These are phyloP conservation scores for Taeniopygia guttata DNA, from an alignment of 2,797 vertebrate genomes.

Conservation along the genomic window DNA sequence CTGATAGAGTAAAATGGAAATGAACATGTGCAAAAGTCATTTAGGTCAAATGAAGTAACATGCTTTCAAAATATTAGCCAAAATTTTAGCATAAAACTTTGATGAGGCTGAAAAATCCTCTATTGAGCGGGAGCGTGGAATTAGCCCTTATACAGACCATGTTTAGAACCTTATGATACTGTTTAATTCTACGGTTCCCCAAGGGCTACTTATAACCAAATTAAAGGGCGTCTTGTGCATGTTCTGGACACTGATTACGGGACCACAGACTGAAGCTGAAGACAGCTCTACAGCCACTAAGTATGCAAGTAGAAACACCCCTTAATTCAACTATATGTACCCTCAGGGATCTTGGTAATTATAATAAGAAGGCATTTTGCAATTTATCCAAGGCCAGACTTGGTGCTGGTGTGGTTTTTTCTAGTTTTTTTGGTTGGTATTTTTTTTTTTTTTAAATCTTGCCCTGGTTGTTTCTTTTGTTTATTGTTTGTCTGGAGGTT, in stretches of 20 bases:
- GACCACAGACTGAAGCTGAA: conserved; percentile 60
- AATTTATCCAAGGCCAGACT: conserved; percentile 22
- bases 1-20: conserved; percentile 62
- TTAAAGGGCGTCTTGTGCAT: conserved; percentile 55
- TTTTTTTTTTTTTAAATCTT: too few species aligned
- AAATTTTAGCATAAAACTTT: conserved; percentile 67
- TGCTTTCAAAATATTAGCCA: conserved; percentile 67
- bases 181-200: conserved; percentile 58
- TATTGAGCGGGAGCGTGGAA: not conserved
- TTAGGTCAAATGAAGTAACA: conserved; percentile 66
- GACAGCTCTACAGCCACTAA: conserved; percentile 54
- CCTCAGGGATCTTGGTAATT: conserved; percentile 40
- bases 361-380: conserved; percentile 30
- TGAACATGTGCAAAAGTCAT: conserved; percentile 65
- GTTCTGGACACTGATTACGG: conserved; percentile 57
- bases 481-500: not conserved
- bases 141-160: conserved; percentile 28
- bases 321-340: conserved; percentile 59
- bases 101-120: conserved; percentile 59
- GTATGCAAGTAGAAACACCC: conserved; percentile 56
- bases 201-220: conserved; percentile 57
- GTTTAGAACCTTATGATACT: conserved; percentile 63
- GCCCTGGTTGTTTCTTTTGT: not conserved
- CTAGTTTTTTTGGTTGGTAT: too few species aligned
- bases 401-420: not conserved